Conservation (phyloP, 2,888 invertebrate genomes). For the Rhagonycha fulva region DNA sequence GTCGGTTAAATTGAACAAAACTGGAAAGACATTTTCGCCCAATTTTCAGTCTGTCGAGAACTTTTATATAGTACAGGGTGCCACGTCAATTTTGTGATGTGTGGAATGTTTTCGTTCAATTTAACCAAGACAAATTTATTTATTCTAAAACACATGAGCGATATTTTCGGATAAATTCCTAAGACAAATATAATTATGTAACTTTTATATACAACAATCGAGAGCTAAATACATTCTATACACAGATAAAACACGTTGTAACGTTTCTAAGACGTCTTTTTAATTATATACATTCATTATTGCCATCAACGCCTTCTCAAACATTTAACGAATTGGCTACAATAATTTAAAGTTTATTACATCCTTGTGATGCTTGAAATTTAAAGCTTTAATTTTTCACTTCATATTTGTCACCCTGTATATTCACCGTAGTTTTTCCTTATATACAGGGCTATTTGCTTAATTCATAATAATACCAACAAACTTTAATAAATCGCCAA, state of each 20-base stretch:
- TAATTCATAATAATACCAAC: background rate
- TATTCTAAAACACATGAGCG: conserved; percentile 44
- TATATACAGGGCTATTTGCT: background rate
- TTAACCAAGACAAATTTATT: conserved; percentile 41
- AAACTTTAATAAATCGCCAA: background rate
- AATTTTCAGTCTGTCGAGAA: background rate
- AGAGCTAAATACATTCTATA: conserved; percentile 43
- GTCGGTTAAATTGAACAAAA: background rate
- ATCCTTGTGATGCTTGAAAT: conserved; percentile 21
- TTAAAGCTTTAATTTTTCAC: background rate
- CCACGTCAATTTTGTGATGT: conserved; percentile 31
- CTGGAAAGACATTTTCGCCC: background rate
- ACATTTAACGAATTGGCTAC: conserved; percentile 17
- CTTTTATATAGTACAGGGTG: conserved; percentile 1
- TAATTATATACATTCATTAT: conserved; percentile 50
- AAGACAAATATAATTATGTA: conserved; percentile 42
- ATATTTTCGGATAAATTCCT: conserved; percentile 40
- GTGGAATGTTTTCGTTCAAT: conserved; percentile 32
- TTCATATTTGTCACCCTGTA: background rate
- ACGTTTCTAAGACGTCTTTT: conserved; percentile 33
- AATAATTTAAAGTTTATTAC: conserved; percentile 22
- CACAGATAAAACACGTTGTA: conserved; percentile 46
- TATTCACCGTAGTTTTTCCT: background rate
- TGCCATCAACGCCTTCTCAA: conserved; percentile 43
- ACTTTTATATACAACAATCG: conserved; percentile 46